Conservation (phyloP, 1,140 invertebrate genomes). For the Lepidurus couesii region DNA sequence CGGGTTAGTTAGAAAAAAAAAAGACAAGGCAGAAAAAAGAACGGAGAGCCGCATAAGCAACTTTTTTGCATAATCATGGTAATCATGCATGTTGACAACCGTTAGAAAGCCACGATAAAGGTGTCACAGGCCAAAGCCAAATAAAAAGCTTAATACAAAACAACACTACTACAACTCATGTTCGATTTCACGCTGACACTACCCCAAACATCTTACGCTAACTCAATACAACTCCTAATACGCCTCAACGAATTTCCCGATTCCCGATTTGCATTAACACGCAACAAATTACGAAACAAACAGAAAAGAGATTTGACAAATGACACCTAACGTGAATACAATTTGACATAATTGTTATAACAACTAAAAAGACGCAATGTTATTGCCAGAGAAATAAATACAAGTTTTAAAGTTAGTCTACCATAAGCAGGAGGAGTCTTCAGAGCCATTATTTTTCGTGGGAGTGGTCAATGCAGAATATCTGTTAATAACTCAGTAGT, state of each 20-base stretch:
- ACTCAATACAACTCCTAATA: background rate
- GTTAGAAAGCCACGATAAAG: constrained; percentile 10
- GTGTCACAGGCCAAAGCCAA: background rate
- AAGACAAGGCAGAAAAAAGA: background rate
- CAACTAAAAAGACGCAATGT: no score
- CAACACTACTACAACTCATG: background rate
- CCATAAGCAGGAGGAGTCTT: no score
- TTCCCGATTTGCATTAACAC: background rate
- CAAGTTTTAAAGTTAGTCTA: no score
- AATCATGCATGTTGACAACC: constrained; percentile 13
- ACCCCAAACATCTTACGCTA: background rate
- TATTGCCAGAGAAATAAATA: no score
- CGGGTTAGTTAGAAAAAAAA: background rate
- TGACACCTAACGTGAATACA: no score
- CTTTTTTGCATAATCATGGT: constrained; percentile 10
- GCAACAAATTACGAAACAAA: background rate
- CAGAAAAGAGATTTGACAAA: no score
- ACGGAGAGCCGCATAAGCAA: background rate
- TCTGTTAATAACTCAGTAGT: no score
- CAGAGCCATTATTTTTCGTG: no score
- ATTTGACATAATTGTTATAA: no score
- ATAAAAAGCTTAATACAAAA: background rate
- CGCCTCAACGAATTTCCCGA: background rate
- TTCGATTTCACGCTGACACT: constrained; percentile 21
- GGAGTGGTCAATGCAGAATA: no score